Percentiles rank a stretch among this genome's conserved stretches.
Conservation (phyloP, 2,113 vertebrate species). For the Neogobius melanostomus region DNA sequence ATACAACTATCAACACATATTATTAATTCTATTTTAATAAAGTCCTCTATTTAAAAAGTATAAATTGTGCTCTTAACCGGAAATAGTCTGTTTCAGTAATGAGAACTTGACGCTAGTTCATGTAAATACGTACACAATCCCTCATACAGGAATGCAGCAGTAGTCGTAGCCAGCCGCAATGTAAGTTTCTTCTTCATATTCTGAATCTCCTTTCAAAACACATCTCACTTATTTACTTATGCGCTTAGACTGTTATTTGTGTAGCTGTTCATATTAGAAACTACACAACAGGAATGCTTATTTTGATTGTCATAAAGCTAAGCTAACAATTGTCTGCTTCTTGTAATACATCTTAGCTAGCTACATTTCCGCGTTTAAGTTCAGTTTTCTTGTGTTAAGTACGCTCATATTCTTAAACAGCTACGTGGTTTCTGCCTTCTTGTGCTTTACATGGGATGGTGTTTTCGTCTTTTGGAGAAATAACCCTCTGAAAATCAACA, state of each 20-base stretch:
- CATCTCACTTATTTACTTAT: not conserved
- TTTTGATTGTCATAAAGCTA: constrained; percentile 40
- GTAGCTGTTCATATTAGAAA: not conserved
- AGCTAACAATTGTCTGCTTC: constrained; percentile 9
- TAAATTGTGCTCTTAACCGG: constrained; percentile 32
- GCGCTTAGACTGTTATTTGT: not conserved
- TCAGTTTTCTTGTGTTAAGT: not conserved
- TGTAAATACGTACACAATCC: constrained; percentile 1
- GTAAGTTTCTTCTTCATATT: constrained; percentile 45
- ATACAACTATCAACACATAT: not conserved
- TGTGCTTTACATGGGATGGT: not conserved
- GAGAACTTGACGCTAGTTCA: not conserved
- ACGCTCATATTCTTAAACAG: not conserved
- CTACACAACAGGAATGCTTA: not conserved
- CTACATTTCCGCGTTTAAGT: not conserved
- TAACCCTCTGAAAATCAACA: not conserved
- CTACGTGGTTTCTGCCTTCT: not conserved
- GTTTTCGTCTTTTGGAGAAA: not conserved
- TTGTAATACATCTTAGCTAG: not conserved
- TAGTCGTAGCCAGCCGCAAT: constrained; percentile 24
- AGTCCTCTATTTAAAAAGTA: not conserved
- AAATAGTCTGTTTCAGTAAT: not conserved
- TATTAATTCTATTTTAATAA: too few relatives aligned
- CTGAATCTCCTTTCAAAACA: not conserved
- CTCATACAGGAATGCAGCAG: constrained; percentile 50